Evolutionary conservation across 2,888 invertebrate species (phyloP).

Genomic region (Zonitis immaculata): DNA sequence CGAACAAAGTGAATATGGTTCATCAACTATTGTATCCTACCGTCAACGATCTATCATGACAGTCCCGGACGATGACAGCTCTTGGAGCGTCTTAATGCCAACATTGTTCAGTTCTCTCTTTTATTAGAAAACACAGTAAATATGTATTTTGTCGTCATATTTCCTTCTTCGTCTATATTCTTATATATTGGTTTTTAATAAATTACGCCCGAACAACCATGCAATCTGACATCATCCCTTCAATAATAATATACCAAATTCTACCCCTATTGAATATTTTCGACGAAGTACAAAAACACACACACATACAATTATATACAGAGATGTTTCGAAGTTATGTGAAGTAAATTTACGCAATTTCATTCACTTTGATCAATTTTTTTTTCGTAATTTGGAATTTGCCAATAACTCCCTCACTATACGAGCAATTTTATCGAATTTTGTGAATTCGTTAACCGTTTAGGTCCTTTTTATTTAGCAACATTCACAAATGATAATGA

Average conservation of each 20-base stretch:
- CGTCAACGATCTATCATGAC: conserved; percentile 33
- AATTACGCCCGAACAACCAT: neutral
- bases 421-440: too few species aligned
- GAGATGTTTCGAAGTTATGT: too few species aligned
- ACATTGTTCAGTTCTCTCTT: conserved; percentile 14
- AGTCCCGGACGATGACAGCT: conserved; percentile 14
- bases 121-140: conserved; percentile 12
- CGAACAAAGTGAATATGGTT: conserved; percentile 31
- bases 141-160: conserved; percentile 14
- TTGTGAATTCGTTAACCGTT: too few species aligned
- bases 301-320: too few species aligned
- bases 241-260: neutral
- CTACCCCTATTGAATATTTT: neutral
- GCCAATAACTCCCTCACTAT: too few species aligned
- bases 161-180: neutral
- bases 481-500: too few species aligned
- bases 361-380: too few species aligned
- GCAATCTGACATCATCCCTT: neutral
- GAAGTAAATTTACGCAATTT: too few species aligned
- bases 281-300: too few species aligned
- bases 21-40: conserved; percentile 32
- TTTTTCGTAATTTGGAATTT: too few species aligned
- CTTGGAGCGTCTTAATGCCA: conserved; percentile 14
- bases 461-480: too few species aligned
- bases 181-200: conserved; percentile 5